Evolutionary conservation across 2,113 vertebrate species (phyloP).

Genomic region (Oceanodroma tethys): DNA sequence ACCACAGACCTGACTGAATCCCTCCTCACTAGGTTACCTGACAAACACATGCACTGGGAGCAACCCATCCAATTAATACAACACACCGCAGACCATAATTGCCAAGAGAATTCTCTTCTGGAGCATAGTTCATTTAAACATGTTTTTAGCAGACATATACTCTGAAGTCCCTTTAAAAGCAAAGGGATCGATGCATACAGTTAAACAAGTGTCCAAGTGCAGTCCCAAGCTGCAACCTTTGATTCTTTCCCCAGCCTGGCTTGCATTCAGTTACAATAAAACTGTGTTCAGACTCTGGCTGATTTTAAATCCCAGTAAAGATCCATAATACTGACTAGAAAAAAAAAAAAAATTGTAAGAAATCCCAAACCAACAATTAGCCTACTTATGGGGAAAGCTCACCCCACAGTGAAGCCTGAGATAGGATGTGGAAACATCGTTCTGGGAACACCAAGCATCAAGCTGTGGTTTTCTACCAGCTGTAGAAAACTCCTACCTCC

Average conservation of each 20-base stretch:
- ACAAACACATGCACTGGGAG: background rate
- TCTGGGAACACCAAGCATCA: background rate
- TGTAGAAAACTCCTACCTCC: background rate
- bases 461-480: background rate
- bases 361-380: background rate
- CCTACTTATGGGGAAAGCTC: background rate
- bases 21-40: background rate
- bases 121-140: background rate
- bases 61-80: background rate
- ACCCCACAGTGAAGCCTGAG: background rate
- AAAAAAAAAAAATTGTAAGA: background rate
- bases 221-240: background rate
- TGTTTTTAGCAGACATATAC: background rate
- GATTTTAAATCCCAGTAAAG: background rate
- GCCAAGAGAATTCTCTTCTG: background rate
- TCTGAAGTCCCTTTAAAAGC: background rate
- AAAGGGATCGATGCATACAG: background rate
- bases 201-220: background rate
- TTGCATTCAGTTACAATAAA: background rate
- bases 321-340: background rate
- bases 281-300: background rate
- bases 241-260: background rate
- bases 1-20: background rate
- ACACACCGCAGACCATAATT: background rate
- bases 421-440: background rate